Evolutionary conservation across 2,113 vertebrate species (phyloP), one percentile per base, ranked within the genome.

Genomic region (Ictidomys tridecemlineatus): DNA sequence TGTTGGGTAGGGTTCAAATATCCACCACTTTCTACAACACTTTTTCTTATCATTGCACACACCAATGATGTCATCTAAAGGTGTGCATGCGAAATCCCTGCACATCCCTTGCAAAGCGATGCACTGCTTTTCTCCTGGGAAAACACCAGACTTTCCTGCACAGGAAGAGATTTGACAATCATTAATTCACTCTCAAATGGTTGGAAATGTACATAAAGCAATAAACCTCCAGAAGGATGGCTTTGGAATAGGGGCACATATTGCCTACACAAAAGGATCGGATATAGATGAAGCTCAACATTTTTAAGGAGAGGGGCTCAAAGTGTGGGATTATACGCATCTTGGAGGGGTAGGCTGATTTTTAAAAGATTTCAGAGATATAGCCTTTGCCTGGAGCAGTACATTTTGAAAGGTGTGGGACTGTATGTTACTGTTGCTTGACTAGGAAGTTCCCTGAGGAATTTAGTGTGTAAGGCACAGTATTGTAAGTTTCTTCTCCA

Each of bases 21-120:
- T 5, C 97, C 97, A 97, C 95, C 97, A 98, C 61, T 4, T 96
- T 8, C 97, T 63, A 8, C 97, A 97, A 2, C 97, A 98, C 3
- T 93, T 97, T 18, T 92, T 94, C 0, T 77, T 3, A 0, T 72
- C 1, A 1, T 24, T 78, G 8, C 97, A 98, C 2, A 11, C 0
- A 1, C 94, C 97, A 2, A 97, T 87, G 70, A 84, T 80, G 0
- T 90, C 72, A 0, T 98, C 97, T 1, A 13, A 48, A 72, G 51
- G 5, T 0, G 80, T 82, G 10, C 96, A 97, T 1, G 58, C 34
- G 3, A 6, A 1, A 0, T 39, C 1, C 45, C 69, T 97, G 85
- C 97, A 97, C 0, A 17, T 3, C 11, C 97, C 97, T 56, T 32
- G 95, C 92, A 98, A 32, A 1, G 2, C 0, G 6, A 96, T 2